These are phyloP conservation scores for Trachelus tabidus DNA, from an alignment of 2,888 invertebrate genomes.

Conservation along the genomic window DNA sequence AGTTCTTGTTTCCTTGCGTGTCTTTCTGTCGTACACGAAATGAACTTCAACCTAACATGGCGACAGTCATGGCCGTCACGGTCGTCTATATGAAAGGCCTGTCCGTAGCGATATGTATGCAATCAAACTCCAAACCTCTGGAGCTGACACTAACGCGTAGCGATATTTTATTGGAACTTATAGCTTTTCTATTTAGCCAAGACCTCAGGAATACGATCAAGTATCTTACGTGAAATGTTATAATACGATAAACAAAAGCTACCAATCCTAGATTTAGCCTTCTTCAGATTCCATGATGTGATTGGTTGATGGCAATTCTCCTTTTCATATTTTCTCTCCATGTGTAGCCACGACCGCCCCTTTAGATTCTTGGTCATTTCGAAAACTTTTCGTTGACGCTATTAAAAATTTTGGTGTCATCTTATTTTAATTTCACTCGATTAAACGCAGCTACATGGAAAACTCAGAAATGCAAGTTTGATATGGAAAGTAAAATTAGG, in stretches of 20 bases:
- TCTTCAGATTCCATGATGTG: background rate
- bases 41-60: background rate
- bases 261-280: background rate
- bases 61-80: background rate
- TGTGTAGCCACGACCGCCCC: too few relatives aligned
- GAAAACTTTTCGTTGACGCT: background rate
- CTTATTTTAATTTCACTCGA: background rate
- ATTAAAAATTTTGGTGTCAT: background rate
- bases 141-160: background rate
- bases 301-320: background rate
- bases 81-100: background rate
- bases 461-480: background rate
- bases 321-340: background rate
- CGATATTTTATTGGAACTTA: background rate
- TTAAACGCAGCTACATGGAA: background rate
- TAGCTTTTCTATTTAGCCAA: background rate
- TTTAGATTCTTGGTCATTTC: background rate
- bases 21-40: background rate
- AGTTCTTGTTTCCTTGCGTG: background rate
- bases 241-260: background rate
- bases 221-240: background rate
- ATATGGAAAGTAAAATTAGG: too few relatives aligned
- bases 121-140: background rate
- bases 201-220: background rate
- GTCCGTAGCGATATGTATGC: background rate